Evolutionary conservation across 35 echinoderm and acorn worm species (phyloP).

Genomic region (Anneissia japonica): DNA sequence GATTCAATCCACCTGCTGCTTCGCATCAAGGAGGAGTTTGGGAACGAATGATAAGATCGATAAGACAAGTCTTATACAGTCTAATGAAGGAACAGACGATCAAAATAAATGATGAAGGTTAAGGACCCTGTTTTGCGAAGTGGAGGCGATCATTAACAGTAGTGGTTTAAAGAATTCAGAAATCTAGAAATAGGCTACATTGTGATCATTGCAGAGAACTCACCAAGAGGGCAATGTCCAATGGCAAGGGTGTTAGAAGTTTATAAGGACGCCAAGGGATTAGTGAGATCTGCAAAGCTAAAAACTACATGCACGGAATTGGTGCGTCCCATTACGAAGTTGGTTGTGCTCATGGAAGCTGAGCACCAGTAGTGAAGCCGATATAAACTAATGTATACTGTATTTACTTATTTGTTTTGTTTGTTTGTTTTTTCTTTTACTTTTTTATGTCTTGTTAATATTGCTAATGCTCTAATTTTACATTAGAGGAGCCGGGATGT

Average conservation of each 20-base stretch:
- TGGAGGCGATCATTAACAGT: neutral
- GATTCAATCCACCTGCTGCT: conserved; percentile 21
- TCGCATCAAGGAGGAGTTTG: conserved; percentile 6
- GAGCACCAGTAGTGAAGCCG: neutral
- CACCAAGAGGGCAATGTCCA: conserved; percentile 12
- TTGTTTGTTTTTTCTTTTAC: neutral
- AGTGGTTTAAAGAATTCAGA: neutral
- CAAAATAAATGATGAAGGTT: neutral
- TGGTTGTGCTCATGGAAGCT: neutral
- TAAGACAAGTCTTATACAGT: neutral
- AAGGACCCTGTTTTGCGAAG: neutral
- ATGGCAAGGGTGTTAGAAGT: conserved; percentile 7
- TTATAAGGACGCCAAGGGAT: neutral
- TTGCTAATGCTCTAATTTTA: neutral
- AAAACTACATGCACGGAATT: neutral
- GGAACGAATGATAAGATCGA: conserved; percentile 19
- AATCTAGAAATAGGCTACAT: conserved; percentile 32
- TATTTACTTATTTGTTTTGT: neutral
- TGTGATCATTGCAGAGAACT: conserved; percentile 33
- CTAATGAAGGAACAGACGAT: neutral
- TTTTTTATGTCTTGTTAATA: neutral
- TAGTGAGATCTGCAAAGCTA: neutral
- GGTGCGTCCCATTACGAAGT: neutral
- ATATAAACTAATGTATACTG: neutral
- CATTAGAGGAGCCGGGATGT: neutral